Evolutionary conservation across 1,140 invertebrate species (phyloP), one percentile per base, ranked within the genome.

Genomic region (Cataglyphis hispanica): DNA sequence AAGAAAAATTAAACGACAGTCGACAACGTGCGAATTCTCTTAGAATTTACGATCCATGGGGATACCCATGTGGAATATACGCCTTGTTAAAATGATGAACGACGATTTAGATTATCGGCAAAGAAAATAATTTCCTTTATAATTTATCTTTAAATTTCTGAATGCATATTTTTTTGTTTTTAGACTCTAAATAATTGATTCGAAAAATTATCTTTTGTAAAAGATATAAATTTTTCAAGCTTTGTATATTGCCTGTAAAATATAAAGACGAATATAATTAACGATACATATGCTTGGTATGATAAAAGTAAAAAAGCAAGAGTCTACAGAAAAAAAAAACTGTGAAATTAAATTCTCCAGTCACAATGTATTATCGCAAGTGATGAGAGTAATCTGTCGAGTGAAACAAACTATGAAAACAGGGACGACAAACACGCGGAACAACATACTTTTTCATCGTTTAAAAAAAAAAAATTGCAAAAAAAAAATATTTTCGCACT

Each of bases 1-100:
- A 58, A 53, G 19, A n/a, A 34, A 72, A 19, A 81, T 81, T 81
- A 72, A 72, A 70, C 66, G 43, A 46, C 66, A 43, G 58, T 19
- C 37, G 53, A 70, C 50, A 43, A 31, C 5, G 37, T 25, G 64
- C 27, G 31, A 37, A 81, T 58, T 37, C 34, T 56, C 27, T 40
- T 19, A 53, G 66, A 31, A 72, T 60, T 81, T 72, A 72, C 11
- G 78, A 60, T 37, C 13, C 34, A 27, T n/a, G 8, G 11, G 25
- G 3, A 56, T 72, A 27, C 1, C 22, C n/a, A n/a, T n/a, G 34
- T 37, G 50, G n/a, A 74, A 67, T 34, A 78, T 76, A 66, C 56
- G 7, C 34, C 34, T 50, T 25, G 25, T 27, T 53, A 50, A 53
- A 11, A 46, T 56, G 16, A 63, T 8, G 40, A 25, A 70, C n/a